Conservation (phyloP, 1,140 invertebrate genomes). For the Cyphomyrmex costatus region DNA sequence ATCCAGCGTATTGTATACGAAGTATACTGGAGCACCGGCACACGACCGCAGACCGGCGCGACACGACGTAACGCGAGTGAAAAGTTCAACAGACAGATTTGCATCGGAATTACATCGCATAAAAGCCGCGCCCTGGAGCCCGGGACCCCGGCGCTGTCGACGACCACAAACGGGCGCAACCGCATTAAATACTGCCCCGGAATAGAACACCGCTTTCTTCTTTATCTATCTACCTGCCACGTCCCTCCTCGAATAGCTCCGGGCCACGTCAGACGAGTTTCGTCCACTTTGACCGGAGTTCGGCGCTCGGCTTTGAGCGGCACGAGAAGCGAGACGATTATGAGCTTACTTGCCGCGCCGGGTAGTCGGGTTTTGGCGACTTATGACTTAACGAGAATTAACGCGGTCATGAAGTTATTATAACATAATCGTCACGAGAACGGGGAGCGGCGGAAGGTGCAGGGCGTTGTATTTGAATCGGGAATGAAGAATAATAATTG, state of each 20-base stretch:
- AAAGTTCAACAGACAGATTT: slow-evolving; percentile 65
- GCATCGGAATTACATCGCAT: slow-evolving; percentile 60
- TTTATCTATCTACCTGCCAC: neutral
- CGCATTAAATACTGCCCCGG: slow-evolving; percentile 70
- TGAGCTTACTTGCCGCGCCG: slow-evolving; percentile 69
- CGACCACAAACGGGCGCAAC: slow-evolving; percentile 40
- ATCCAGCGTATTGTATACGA: neutral
- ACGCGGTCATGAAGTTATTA: neutral
- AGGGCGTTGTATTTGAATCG: neutral
- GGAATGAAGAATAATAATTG: neutral
- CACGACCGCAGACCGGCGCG: neutral
- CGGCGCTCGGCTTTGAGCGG: slow-evolving; percentile 58
- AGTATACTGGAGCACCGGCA: neutral
- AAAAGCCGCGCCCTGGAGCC: slow-evolving; percentile 34
- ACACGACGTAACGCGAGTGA: slow-evolving; percentile 26
- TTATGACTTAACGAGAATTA: slow-evolving; percentile 56
- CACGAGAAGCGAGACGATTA: slow-evolving; percentile 70
- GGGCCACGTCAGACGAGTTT: slow-evolving; percentile 66
- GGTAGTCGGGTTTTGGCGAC: slow-evolving; percentile 48
- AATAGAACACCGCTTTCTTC: slow-evolving; percentile 31
- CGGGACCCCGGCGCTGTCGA: neutral
- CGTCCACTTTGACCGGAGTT: slow-evolving; percentile 55
- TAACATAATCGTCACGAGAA: neutral
- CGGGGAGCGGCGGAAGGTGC: neutral
- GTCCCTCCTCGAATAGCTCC: slow-evolving; percentile 43